Evolutionary conservation across 2,797 vertebrate species (phyloP).

Genomic region (Australoheros facetus): DNA sequence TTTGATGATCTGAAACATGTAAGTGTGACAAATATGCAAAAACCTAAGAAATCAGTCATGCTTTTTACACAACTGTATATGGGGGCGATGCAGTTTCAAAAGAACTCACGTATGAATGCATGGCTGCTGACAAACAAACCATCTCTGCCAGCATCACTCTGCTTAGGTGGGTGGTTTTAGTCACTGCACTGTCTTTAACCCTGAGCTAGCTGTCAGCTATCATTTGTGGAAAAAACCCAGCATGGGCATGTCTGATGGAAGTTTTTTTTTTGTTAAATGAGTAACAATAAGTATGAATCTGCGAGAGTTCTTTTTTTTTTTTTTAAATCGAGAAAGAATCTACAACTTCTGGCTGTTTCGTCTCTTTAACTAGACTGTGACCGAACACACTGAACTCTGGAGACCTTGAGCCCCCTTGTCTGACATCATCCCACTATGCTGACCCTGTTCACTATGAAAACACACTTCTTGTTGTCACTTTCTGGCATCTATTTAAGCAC

Average conservation of each 20-base stretch:
- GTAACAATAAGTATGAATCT: not conserved
- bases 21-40: not conserved
- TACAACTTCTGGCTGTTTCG: not conserved
- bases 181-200: not conserved
- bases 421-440: constrained; percentile 42
- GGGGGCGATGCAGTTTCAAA: not conserved
- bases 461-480: constrained; percentile 40
- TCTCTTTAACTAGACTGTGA: not conserved
- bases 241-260: not conserved
- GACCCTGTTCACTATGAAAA: constrained; percentile 51
- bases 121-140: not conserved
- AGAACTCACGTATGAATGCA: not conserved
- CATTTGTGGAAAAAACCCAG: not conserved
- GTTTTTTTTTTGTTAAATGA: not conserved
- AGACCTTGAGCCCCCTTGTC: constrained; percentile 43
- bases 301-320: not conserved
- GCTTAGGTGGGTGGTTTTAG: not conserved
- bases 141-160: not conserved
- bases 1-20: not conserved
- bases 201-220: not conserved
- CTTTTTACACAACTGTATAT: not conserved
- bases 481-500: constrained; percentile 16
- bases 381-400: constrained; percentile 20
- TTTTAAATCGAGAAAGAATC: too few relatives aligned
- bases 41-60: not conserved